These are phyloP conservation scores for Geodia barretti DNA, from an alignment of 37 sponge, comb jelly and placozoan species.

Conservation along the genomic window DNA sequence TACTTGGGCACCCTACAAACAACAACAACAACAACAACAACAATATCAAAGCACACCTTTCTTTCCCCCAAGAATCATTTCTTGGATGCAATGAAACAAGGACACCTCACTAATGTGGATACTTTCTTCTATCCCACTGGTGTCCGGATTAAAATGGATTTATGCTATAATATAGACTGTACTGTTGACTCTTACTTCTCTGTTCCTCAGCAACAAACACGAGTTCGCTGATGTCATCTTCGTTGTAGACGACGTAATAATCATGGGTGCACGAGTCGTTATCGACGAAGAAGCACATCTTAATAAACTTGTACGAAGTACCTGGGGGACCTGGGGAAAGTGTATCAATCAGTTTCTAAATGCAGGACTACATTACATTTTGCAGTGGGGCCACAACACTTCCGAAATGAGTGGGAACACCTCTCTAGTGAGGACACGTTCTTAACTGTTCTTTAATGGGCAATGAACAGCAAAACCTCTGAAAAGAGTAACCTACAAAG, in stretches of 20 bases:
- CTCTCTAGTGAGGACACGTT: not conserved
- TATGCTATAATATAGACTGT: no score
- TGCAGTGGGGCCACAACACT: no score
- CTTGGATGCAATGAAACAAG: no score
- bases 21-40: not conserved
- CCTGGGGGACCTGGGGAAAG: not conserved
- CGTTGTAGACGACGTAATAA: not conserved
- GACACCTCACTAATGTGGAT: no score
- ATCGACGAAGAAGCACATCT: not conserved
- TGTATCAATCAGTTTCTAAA: not conserved
- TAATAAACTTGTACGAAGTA: not conserved
- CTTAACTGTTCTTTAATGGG: no score
- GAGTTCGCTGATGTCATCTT: not conserved
- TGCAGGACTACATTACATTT: no score
- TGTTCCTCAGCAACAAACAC: not conserved
- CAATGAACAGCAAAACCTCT: no score
- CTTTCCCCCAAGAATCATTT: no score
- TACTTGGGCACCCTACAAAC: not conserved
- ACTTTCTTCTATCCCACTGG: no score
- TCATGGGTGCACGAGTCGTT: not conserved
- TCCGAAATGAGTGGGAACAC: not conserved
- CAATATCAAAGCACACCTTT: no score
- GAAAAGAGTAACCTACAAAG: no score
- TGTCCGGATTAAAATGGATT: no score
- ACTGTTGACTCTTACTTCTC: not conserved